Base-by-base conservation (phyloP, 2,113 vertebrate species). In the Synchiropus splendidus region DNA sequence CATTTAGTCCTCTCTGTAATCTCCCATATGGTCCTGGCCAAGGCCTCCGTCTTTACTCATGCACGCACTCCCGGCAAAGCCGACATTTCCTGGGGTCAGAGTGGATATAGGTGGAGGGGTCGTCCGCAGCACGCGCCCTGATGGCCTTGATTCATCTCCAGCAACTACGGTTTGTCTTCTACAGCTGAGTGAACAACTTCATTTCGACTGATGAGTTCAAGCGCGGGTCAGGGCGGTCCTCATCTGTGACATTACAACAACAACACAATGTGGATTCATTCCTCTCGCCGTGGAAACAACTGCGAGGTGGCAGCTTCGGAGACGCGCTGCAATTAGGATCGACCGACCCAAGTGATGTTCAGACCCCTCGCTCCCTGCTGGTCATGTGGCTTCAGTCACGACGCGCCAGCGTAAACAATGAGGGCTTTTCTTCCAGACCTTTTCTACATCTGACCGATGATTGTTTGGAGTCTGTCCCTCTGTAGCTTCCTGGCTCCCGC, bases 201-300 rank as follows among this genome's bases (percentile, higher is more conserved):
- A 98, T 98, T 97, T 91, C 88, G 75, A 80, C 87, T 92, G 93
- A 97, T 94, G 93, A 98, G 93, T 94, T 98, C 94, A 97, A 84
- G 74, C 80, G 68, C 75, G 75, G 94, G 93, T 98, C 94, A 94
- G 85, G 87, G 86, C 83, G 83, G 89, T 90, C 85, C 86, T 92
- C 89, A 86, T 88, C 89, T 90, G 89, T 91, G 91, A 92, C 92
- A 92, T 88, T 86, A 88, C 86, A 75, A 57, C 61, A 54, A 60
- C 60, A 54, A 45, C 55, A 83, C 74, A 86, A 89, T 87, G 87
- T 84, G 83, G 89, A 94, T 94, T 90, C 88, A 95, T 94, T 93
- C 87, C 89, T 89, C 45, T 82, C 81, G 86, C 80, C 87, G 86
- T 72, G 75, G 74, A 88, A 78, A 87, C 77, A 65, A 66, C 48